phyloP scores from a whole-genome alignment of 2,113 vertebrate genomes.

The Gymnorhina tibicen region DNA sequence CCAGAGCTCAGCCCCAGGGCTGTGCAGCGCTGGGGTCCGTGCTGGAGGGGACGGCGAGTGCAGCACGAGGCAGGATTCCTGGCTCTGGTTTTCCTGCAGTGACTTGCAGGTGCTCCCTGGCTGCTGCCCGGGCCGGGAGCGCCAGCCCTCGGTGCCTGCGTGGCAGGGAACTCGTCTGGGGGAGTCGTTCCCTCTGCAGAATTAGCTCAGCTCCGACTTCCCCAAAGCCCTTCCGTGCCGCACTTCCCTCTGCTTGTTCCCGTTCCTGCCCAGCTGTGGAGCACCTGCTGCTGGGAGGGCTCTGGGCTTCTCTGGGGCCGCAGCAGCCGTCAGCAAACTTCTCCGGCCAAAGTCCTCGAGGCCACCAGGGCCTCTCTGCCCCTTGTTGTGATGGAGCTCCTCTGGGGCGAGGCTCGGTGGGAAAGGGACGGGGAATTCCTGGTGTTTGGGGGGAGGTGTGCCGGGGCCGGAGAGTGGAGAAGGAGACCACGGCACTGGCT shows the following conservation, averaged over 20 bases:
- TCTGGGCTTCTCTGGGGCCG: neutral
- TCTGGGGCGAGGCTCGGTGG: neutral
- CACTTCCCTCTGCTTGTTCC: neutral
- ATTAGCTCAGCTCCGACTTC: neutral
- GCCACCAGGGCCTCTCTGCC: neutral
- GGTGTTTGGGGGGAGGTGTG: neutral
- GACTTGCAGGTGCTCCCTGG: neutral
- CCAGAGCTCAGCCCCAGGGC: accelerated
- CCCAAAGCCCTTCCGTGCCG: neutral
- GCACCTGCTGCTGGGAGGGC: neutral
- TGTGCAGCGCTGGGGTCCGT: neutral
- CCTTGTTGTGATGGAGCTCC: accelerated
- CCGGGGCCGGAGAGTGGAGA: neutral
- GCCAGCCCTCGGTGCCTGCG: neutral
- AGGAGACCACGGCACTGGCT: accelerated
- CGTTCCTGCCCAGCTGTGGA: neutral
- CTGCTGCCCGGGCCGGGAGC: neutral
- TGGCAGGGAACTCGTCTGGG: accelerated
- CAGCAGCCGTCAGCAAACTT: neutral
- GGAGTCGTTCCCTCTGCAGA: neutral
- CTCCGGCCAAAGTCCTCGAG: neutral
- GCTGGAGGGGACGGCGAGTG: neutral
- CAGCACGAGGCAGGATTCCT: neutral
- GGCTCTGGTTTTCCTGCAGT: neutral
- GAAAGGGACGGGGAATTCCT: neutral